These are phyloP conservation scores for Gandaritis pyraliata DNA, from an alignment of 2,888 invertebrate genomes.

Conservation along the genomic window DNA sequence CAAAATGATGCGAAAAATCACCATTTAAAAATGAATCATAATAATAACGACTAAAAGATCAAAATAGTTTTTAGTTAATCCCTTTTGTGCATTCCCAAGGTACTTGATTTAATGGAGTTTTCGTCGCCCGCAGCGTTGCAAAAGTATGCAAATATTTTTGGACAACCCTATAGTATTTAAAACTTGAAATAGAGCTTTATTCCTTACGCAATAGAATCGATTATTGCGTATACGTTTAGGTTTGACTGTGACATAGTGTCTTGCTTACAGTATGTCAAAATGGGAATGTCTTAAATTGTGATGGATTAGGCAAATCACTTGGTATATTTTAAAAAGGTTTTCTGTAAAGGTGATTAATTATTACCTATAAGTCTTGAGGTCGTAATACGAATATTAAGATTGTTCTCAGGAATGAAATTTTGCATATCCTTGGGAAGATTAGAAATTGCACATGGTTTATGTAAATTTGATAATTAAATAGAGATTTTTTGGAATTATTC, in stretches of 20 bases:
- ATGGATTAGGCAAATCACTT: slow-evolving; percentile 69
- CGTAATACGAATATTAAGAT: slow-evolving; percentile 46
- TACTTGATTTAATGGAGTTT: slow-evolving; percentile 52
- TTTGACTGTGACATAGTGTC: not conserved
- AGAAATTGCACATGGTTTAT: not conserved
- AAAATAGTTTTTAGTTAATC: slow-evolving; percentile 28
- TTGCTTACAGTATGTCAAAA: not conserved
- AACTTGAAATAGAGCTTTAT: slow-evolving; percentile 33
- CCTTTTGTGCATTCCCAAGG: slow-evolving; percentile 45
- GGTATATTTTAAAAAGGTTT: slow-evolving; percentile 44
- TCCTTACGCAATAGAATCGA: slow-evolving; percentile 23
- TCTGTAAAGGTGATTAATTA: slow-evolving; percentile 64
- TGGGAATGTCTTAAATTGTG: slow-evolving; percentile 40
- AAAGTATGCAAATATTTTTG: slow-evolving; percentile 66
- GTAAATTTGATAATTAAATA: slow-evolving; percentile 13
- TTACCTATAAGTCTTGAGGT: slow-evolving; percentile 58
- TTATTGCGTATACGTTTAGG: slow-evolving; percentile 26
- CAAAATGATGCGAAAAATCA: slow-evolving; percentile 22
- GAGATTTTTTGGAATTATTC: not conserved
- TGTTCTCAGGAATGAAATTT: slow-evolving; percentile 51
- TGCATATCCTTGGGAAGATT: slow-evolving; percentile 55
- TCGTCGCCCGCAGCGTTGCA: slow-evolving; percentile 63
- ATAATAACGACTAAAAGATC: slow-evolving; percentile 22
- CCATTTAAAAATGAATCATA: slow-evolving; percentile 38
- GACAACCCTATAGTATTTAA: slow-evolving; percentile 46